Evolutionary conservation across 2,888 invertebrate species (phyloP).

Genomic region (Blomia tropicalis): DNA sequence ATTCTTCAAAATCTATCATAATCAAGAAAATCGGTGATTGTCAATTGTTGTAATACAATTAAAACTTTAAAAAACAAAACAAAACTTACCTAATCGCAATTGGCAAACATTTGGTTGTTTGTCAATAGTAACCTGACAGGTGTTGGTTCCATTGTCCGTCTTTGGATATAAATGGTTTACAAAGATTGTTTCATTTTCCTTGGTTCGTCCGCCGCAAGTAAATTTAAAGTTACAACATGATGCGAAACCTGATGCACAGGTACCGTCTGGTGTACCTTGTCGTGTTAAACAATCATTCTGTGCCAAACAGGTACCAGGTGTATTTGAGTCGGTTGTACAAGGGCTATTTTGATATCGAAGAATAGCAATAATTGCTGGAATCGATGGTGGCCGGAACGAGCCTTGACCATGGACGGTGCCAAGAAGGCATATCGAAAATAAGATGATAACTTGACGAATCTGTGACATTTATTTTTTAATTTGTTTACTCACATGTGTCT

Average conservation of each 20-base stretch:
- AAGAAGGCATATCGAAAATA: not conserved
- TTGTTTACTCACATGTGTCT: too few relatives aligned
- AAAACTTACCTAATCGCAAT: conserved; percentile 41
- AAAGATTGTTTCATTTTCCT: conserved; percentile 60
- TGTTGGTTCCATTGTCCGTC: conserved; percentile 56
- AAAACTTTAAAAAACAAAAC: not conserved
- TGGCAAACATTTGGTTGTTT: conserved; percentile 72
- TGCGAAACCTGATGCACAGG: conserved; percentile 56
- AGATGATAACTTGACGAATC: conserved; percentile 13
- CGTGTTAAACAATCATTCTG: conserved; percentile 48
- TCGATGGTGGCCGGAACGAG: conserved; percentile 23
- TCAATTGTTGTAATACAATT: not conserved
- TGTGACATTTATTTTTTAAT: too few relatives aligned
- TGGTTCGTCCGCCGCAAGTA: conserved; percentile 29
- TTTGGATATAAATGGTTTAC: conserved; percentile 64
- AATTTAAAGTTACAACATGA: conserved; percentile 63
- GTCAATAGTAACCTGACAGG: conserved; percentile 63
- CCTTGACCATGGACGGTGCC: conserved; percentile 17
- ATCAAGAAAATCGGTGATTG: not conserved
- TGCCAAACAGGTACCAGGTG: conserved; percentile 56
- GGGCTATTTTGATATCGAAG: conserved; percentile 57
- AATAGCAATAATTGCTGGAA: conserved; percentile 44
- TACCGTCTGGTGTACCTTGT: conserved; percentile 56
- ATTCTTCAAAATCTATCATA: conserved; percentile 51
- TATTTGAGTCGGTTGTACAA: conserved; percentile 57